Conservation (phyloP, 2,797 vertebrate genomes). For the Platyrinchus mystaceus region DNA sequence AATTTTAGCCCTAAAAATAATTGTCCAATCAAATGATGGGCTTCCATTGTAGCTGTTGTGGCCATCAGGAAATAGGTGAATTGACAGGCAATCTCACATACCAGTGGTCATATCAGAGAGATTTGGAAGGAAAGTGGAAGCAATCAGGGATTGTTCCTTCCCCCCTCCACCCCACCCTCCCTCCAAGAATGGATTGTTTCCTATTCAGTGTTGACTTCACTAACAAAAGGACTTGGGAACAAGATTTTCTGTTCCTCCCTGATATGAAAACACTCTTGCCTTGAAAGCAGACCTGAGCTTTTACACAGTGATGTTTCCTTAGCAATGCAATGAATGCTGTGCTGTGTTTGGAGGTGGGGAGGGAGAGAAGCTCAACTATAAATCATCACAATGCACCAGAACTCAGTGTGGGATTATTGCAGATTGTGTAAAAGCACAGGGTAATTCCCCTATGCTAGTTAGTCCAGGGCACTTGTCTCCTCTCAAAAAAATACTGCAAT, state of each 20-base stretch:
- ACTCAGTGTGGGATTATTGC: background rate
- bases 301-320: background rate
- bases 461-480: background rate
- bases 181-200: background rate
- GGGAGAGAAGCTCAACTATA: background rate
- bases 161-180: background rate
- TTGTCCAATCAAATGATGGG: background rate
- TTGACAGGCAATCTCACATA: background rate
- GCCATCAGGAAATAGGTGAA: background rate
- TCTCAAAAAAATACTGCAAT: background rate
- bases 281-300: background rate
- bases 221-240: background rate
- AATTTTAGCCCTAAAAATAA: background rate
- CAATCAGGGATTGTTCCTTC: background rate
- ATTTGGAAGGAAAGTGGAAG: background rate
- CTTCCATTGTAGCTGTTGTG: background rate
- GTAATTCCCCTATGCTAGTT: background rate
- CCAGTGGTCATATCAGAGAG: background rate
- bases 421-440: background rate
- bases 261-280: background rate
- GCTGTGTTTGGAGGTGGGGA: background rate
- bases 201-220: background rate
- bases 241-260: background rate
- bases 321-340: background rate
- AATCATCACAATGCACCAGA: background rate